Conservation (phyloP, 92 coral and sea anemone genomes). For the Anthopleura xanthogrammica region DNA sequence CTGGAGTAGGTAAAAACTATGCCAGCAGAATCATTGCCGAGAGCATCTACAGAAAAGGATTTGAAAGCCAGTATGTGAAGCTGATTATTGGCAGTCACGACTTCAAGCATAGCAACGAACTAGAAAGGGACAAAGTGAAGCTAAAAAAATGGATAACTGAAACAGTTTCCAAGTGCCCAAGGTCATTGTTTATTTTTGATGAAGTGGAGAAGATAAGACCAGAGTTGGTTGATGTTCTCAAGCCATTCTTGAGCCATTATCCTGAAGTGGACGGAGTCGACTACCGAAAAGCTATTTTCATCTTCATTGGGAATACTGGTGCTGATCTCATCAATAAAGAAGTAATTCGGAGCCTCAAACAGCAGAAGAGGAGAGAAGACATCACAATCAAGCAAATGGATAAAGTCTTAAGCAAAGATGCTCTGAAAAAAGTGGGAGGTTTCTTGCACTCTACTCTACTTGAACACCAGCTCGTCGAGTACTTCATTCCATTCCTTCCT, state of each 20-base stretch:
- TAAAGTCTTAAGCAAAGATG: conserved; percentile 61
- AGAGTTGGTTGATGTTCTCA: conserved; percentile 77
- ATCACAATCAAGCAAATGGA: conserved; percentile 81
- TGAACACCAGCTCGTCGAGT: conserved; percentile 68
- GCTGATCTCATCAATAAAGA: conserved; percentile 67
- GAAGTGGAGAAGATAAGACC: conserved; percentile 91
- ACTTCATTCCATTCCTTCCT: conserved; percentile 83
- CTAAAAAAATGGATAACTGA: conserved; percentile 47
- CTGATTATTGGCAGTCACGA: conserved; percentile 80
- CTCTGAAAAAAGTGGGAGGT: conserved; percentile 69
- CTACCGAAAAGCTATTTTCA: conserved; percentile 72
- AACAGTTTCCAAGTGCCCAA: conserved; percentile 59
- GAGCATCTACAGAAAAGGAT: conserved; percentile 63
- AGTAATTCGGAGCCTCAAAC: conserved; percentile 55
- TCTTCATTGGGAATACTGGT: conserved; percentile 90
- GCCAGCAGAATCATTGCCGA: conserved; percentile 80
- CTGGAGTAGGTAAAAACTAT: conserved; percentile 87
- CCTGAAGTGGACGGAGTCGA: conserved; percentile 67
- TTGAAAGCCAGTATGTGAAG: conserved; percentile 71
- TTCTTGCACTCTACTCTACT: conserved; percentile 82
- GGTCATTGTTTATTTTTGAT: conserved; percentile 86
- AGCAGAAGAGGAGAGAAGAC: conserved; percentile 58
- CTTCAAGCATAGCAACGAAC: conserved; percentile 62
- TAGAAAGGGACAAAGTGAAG: conserved; percentile 45
- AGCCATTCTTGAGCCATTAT: conserved; percentile 82